Percentiles rank a stretch among this genome's conserved stretches.
phyloP scores from a whole-genome alignment of 2,888 invertebrate genomes.

The Andrena marginata region DNA sequence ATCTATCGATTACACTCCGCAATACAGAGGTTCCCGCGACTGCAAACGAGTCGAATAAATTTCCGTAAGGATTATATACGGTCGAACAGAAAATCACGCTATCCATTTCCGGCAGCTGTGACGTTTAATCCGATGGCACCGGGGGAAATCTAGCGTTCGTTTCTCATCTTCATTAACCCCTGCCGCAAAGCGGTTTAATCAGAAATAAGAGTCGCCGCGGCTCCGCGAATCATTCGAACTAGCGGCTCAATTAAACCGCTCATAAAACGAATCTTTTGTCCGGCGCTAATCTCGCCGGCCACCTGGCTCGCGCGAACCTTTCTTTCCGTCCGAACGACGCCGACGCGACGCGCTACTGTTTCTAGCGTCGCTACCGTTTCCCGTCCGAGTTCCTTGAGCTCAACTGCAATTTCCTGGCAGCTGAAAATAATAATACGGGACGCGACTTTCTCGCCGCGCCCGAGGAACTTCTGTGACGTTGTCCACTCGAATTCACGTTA shows the following conservation, averaged over 20 bases:
- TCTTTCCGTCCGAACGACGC: not conserved
- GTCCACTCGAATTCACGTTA: not conserved
- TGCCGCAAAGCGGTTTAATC: slow-evolving; percentile 43
- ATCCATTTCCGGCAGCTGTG: slow-evolving; percentile 69
- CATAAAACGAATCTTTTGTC: slow-evolving; percentile 24
- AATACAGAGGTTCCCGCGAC: slow-evolving; percentile 25
- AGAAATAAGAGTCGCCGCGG: slow-evolving; percentile 32
- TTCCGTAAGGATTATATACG: slow-evolving; percentile 63
- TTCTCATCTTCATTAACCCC: slow-evolving; percentile 49
- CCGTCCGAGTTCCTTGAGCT: too few relatives aligned
- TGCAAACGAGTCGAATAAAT: slow-evolving; percentile 63
- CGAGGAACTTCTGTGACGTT: too few relatives aligned
- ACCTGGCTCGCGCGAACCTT: slow-evolving; percentile 2
- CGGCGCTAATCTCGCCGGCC: slow-evolving; percentile 6
- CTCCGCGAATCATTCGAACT: slow-evolving; percentile 19
- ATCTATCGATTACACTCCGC: slow-evolving; percentile 36
- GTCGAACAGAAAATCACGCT: slow-evolving; percentile 64
- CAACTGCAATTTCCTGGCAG: too few relatives aligned
- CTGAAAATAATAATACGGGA: too few relatives aligned
- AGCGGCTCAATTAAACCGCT: slow-evolving; percentile 37
- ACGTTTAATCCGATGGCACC: slow-evolving; percentile 70
- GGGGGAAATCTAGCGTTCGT: slow-evolving; percentile 67
- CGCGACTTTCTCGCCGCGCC: too few relatives aligned
- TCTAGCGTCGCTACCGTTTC: too few relatives aligned
- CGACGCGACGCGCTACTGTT: too few relatives aligned